Base-by-base conservation (phyloP, 2,797 vertebrate species). In the Gymnodraco acuticeps region DNA sequence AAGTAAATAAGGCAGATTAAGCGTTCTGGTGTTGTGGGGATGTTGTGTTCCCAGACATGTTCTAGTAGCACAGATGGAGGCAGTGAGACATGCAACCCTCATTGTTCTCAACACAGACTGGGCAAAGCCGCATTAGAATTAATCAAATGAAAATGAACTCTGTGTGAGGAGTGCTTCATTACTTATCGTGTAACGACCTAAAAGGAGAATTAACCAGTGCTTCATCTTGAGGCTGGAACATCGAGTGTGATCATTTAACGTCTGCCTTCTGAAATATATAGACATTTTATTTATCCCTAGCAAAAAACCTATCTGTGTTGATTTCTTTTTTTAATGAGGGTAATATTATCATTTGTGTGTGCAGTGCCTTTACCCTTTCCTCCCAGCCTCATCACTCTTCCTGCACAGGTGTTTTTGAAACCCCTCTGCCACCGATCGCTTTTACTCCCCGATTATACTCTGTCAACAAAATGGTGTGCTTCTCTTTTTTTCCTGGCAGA, bases 1-100 rank as follows among this genome's bases (percentile, higher is more conserved):
- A 89, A 91, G 92, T 90, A 93, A 94, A 93, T 94, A 93, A 93
- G 92, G 90, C 91, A 91, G 91, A 93, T 93, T 92, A 93, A 92
- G 83, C 78, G 89, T 91, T 92, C 89, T 90, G 88, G 81, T 88
- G 80, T 80, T 82, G 66, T 85, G 91, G 86, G 87, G 87, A 75
- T 87, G 86, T 81, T 86, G 75, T 89, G 88, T 91, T 88, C 87
- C 90, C 88, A 88, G 86, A 86, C 83, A 93, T 91, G 91, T 90
- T 92, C 86, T 84, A 73, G 78, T 74, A 71, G 85, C 88, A 93
- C 93, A 95, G 94, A 94, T 94, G 93, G 93, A 92, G 87, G 91
- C 91, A 88, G 88, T 87, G 92, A 93, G 89, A 93, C 90, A 91
- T 91, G 82, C 78, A 92, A 84, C 86, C 77, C 87, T 86, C 84